Percentiles rank a stretch among this genome's conserved stretches.
Evolutionary conservation across 2,888 invertebrate species (phyloP).

Genomic region (Drosophila leonis): DNA sequence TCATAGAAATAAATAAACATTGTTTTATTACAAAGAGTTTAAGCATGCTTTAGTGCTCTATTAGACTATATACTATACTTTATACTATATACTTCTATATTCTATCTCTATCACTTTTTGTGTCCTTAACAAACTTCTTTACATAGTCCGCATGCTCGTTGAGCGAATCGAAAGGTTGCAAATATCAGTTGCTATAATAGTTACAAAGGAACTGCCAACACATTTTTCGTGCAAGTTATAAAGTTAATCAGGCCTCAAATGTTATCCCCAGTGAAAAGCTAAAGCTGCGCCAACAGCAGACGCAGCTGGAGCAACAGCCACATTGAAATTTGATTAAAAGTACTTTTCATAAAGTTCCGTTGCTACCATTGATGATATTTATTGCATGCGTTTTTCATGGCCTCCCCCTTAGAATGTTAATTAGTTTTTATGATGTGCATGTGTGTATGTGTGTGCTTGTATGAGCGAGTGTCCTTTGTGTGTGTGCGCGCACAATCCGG

Average conservation of each 20-base stretch:
- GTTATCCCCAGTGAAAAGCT: constrained; percentile 47
- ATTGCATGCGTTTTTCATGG: constrained; percentile 65
- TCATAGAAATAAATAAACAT: no score
- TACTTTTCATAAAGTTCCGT: constrained; percentile 79
- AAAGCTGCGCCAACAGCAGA: constrained; percentile 16
- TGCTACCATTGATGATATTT: constrained; percentile 76
- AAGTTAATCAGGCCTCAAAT: constrained; percentile 71
- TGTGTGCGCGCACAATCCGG: constrained; percentile 39
- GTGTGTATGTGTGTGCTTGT: constrained; percentile 5
- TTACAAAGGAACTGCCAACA: constrained; percentile 29
- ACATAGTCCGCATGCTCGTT: neutral
- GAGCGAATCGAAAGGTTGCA: neutral
- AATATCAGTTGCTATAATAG: constrained; percentile 34
- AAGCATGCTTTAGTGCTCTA: no score
- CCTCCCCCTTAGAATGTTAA: constrained; percentile 67
- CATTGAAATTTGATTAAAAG: constrained; percentile 70
- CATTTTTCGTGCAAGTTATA: constrained; percentile 48
- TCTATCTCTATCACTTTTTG: neutral
- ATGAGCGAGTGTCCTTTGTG: constrained; percentile 38
- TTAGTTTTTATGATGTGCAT: constrained; percentile 74
- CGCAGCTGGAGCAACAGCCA: constrained; percentile 21
- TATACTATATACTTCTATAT: no score
- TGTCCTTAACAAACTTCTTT: no score
- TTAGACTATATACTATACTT: no score
- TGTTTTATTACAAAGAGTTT: no score